Conservation (phyloP, 2,797 vertebrate species). For the Scleropages formosus region DNA sequence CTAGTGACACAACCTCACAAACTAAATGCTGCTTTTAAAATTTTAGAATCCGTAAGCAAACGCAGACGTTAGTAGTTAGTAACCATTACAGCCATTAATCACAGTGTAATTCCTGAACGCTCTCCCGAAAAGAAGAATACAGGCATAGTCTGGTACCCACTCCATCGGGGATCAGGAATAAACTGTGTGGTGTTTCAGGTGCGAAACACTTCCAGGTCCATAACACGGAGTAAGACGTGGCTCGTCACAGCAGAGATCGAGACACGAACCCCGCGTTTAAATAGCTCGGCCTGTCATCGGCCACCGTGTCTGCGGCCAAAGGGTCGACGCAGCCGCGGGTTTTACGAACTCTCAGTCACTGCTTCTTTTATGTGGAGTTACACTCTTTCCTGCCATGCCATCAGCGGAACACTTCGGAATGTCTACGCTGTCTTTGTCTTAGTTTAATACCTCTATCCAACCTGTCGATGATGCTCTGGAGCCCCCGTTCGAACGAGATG, state of each 20-base stretch:
- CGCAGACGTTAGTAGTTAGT: neutral
- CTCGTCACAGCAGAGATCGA: neutral
- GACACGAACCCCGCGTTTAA: too few relatives aligned
- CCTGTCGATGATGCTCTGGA: conserved; percentile 79
- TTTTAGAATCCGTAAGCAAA: neutral
- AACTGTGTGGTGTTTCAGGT: too few relatives aligned
- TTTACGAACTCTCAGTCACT: too few relatives aligned
- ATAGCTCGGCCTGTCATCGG: too few relatives aligned
- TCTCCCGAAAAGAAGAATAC: neutral
- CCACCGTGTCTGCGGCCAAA: too few relatives aligned
- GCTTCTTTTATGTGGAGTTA: too few relatives aligned
- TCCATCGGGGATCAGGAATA: too few relatives aligned
- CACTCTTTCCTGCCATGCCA: too few relatives aligned
- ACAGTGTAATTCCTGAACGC: neutral
- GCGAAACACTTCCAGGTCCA: too few relatives aligned
- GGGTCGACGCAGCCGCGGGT: neutral
- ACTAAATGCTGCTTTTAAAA: neutral
- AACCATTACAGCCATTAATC: neutral
- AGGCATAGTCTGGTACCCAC: neutral
- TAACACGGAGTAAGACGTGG: neutral
- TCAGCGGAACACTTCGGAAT: too few relatives aligned
- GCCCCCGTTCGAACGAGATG: conserved; percentile 82
- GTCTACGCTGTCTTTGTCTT: neutral
- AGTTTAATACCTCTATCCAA: conserved; percentile 75
- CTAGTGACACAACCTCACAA: neutral